Evolutionary conservation across 2,113 vertebrate genomes (phyloP), one percentile per base, ranked within the genome.

Genomic region (Eolophus roseicapilla): DNA sequence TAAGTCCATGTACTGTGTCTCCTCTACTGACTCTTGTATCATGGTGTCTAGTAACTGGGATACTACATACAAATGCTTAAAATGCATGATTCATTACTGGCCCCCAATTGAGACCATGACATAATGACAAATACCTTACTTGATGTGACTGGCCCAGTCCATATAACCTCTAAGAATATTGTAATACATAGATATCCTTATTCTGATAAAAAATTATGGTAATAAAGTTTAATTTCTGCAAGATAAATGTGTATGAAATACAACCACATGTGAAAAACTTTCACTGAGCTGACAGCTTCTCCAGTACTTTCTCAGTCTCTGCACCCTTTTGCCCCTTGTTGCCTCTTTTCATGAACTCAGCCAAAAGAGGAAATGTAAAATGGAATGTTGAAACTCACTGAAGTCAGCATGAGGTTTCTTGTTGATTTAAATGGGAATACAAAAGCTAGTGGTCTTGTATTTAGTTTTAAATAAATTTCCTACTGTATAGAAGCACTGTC

Each of bases 381-480:
- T 28, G 10, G 57, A 33, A 50, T 31, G 13, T 16, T 93, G 52
- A 90, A 73, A 65, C n/a, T 5, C 7, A 2, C 10, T 2, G 1
- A 79, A 79, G 46, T 49, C 31, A 28, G 4, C 15, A 6, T 68
- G 50, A 81, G 29, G 9, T 70, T 75, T 91, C 14, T 41, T 31
- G 3, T 43, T 70, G 80, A 44, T 62, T 53, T 60, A 33, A 39
- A 50, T 59, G 18, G 33, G 28, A 83, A 43, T 33, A 55, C 29
- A 69, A 64, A 81, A 64, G 21, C 19, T 57, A 19, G 19, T 52
- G 53, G n/a, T 91, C 44, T 86, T 76, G 35, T 68, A 43, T 52
- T 84, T 75, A 55, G 35, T 39, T 82, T 96, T 49, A 88, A 91
- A 57, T 75, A 70, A 70, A 57, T 71, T 55, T 91, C 19, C 59